Base-by-base conservation (phyloP, 2,113 vertebrate species). In the Nothocercus nigrocapillus region DNA sequence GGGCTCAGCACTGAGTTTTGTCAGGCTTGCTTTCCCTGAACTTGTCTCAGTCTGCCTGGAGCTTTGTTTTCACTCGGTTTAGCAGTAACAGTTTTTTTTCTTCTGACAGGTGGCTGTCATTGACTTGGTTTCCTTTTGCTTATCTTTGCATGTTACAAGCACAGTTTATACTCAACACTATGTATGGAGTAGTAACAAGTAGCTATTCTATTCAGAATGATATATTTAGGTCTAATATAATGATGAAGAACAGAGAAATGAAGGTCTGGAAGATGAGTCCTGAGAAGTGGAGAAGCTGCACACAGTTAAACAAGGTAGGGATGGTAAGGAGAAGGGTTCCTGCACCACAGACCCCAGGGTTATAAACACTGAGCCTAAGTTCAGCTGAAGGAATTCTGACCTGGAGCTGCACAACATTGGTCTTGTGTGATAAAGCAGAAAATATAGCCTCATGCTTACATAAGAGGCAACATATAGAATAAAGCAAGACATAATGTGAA, bases 321-420 rank as follows among this genome's bases (percentile, higher is more conserved):
- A 61, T 20, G 44, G 20, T 9, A 38, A 78, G 53, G 67, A 67
- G 54, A 13, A 15, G 12, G 9, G 7, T 14, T 22, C 66, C 8
- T 2, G 42, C 7, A 68, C 13, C 5, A 5, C 13, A 56, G 45
- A 76, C 7, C 7, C n/a, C 21, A 21, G 28, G 54, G 28, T 56
- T 56, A 56, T 56, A 56, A 56, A 18, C 36, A 75, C 7, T 5
- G 18, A 17, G 74, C 8, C 0, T 0, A 13, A 22, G 15, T 7
- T 70, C n/a, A 40, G 14, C 11, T 58, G 58, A 91, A 87, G 34
- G 82, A 59, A 36, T 40, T n/a, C 24, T 36, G 44, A 11, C 17
- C 34, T 58, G 17, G 7, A 20, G 1, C 22, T 15, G 27, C 6
- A 44, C 40, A 44, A 30, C 42, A 66, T 13, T 30, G 27, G 18